These are phyloP conservation scores for Cherax destructor DNA, from an alignment of 1,140 invertebrate species.

Conservation along the genomic window DNA sequence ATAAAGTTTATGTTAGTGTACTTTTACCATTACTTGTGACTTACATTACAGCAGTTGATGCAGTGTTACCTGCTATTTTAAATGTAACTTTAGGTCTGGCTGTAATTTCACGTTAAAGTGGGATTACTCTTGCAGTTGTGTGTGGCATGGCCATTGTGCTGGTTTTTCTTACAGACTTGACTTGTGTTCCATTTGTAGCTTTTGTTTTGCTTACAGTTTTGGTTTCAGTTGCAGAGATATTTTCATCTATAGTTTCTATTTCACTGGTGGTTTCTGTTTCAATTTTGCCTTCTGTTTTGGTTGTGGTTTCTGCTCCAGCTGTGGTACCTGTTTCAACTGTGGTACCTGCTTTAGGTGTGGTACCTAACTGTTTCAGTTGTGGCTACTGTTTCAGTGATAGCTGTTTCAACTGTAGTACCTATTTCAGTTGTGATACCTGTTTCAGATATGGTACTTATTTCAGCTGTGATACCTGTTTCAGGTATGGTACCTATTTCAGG, in stretches of 20 bases:
- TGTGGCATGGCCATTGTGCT: not conserved
- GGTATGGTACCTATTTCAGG: constrained; percentile 1
- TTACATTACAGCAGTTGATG: not conserved
- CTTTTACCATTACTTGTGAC: not conserved
- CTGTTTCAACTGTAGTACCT: not conserved
- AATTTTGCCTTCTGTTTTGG: not conserved
- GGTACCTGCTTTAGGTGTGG: not conserved
- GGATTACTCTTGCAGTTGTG: not conserved
- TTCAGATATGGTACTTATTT: not conserved
- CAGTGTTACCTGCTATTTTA: not conserved
- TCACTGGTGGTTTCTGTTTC: not conserved
- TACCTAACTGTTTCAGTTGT: not conserved
- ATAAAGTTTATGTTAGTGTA: not conserved
- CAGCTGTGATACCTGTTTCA: not conserved
- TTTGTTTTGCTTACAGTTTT: not conserved
- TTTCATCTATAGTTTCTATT: not conserved
- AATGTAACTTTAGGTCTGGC: not conserved
- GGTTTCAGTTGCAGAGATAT: not conserved
- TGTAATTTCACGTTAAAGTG: not conserved
- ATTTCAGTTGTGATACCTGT: not conserved
- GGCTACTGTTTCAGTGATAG: not conserved
- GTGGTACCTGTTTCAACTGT: not conserved
- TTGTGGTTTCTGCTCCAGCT: not conserved
- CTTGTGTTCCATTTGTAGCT: not conserved
- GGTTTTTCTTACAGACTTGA: not conserved